These are phyloP conservation scores for Callospermophilus lateralis DNA, from an alignment of 2,113 vertebrate genomes.

Conservation along the genomic window DNA sequence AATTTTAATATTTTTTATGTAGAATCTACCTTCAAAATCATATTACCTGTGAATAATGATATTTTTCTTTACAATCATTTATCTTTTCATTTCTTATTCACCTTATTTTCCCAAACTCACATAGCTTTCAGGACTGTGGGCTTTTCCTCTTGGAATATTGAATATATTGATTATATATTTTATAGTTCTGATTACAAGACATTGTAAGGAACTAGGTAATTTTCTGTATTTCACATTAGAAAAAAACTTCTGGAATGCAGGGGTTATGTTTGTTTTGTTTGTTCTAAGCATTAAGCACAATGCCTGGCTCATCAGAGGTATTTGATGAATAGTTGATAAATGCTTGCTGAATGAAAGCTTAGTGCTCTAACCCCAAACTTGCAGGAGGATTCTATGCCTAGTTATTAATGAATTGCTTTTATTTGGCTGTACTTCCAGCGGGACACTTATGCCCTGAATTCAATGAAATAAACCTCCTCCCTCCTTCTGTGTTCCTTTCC, in stretches of 20 bases:
- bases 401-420: slow-evolving; percentile 48
- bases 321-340: slow-evolving; percentile 60
- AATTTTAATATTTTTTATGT: background rate
- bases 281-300: background rate
- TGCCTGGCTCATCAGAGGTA: background rate
- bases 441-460: slow-evolving; percentile 10
- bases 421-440: slow-evolving; percentile 21
- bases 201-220: background rate
- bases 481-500: slow-evolving; percentile 47
- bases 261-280: background rate
- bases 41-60: background rate
- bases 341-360: slow-evolving; percentile 2
- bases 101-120: background rate
- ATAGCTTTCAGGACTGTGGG: background rate
- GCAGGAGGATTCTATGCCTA: background rate
- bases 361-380: background rate
- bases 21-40: slow-evolving; percentile 7
- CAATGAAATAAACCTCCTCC: slow-evolving; percentile 60
- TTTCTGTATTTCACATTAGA: slow-evolving; percentile 14
- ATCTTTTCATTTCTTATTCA: background rate
- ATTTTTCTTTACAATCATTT: background rate
- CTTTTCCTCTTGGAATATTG: slow-evolving; percentile 3
- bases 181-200: background rate
- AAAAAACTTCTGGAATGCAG: slow-evolving; percentile 17
- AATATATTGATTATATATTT: slow-evolving; percentile 18